Percentiles rank a stretch among this genome's conserved stretches.
These are phyloP conservation scores for Nibea albiflora DNA, from an alignment of 2,113 vertebrate species.

Conservation along the genomic window DNA sequence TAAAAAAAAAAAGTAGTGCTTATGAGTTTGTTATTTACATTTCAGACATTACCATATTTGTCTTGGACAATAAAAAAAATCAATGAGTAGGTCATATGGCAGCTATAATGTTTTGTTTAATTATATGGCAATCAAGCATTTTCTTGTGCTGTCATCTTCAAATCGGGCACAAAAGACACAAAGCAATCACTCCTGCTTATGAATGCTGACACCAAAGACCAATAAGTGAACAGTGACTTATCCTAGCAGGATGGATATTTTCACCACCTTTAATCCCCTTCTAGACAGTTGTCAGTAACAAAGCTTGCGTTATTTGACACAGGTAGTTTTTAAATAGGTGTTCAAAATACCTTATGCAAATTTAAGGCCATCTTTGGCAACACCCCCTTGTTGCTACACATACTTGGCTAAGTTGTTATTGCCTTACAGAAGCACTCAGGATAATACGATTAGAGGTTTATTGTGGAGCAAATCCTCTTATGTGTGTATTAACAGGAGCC, in stretches of 20 bases:
- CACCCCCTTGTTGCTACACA: slow-evolving; percentile 55
- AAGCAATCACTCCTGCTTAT: background rate
- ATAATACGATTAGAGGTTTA: slow-evolving; percentile 95
- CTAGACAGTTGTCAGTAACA: slow-evolving; percentile 24
- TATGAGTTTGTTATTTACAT: background rate
- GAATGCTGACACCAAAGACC: background rate
- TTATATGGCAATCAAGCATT: background rate
- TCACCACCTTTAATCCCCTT: slow-evolving; percentile 8
- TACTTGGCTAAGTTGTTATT: slow-evolving; percentile 70
- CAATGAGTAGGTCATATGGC: background rate
- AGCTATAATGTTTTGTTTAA: background rate
- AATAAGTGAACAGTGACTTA: background rate
- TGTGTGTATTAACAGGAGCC: slow-evolving; percentile 77
- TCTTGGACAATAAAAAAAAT: background rate
- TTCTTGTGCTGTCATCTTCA: background rate
- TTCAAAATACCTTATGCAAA: slow-evolving; percentile 50
- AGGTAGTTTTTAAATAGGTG: slow-evolving; percentile 34
- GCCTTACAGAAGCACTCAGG: slow-evolving; percentile 79
- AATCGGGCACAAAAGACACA: background rate
- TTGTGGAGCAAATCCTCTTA: slow-evolving; percentile 86
- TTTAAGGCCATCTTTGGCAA: slow-evolving; percentile 60
- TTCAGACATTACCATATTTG: background rate
- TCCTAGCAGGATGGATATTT: background rate
- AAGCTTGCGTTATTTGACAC: slow-evolving; percentile 18
- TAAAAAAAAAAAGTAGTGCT: slow-evolving; percentile 3